A percentile compares a stretch with the other conserved stretches of the same genome.
Conservation (phyloP, 2,888 invertebrate genomes). For the Sinopyrophorus schimmeli region DNA sequence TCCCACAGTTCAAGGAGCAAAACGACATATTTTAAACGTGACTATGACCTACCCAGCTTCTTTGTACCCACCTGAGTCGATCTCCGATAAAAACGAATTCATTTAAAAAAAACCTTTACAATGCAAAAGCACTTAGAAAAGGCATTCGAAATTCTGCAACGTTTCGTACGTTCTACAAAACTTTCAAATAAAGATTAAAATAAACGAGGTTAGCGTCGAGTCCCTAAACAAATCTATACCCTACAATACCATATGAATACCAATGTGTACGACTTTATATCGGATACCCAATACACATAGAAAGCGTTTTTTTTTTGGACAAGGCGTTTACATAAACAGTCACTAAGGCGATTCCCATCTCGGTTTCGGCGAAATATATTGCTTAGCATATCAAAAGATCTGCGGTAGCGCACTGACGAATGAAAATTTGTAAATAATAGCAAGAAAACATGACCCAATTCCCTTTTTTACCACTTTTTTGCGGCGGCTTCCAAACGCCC, state of each 20-base stretch:
- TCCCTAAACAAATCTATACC: conserved; percentile 48
- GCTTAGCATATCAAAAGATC: conserved; percentile 27
- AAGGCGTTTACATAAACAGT: conserved; percentile 38
- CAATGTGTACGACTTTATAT: conserved; percentile 40
- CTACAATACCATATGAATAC: conserved; percentile 46
- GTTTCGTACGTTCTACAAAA: conserved; percentile 1
- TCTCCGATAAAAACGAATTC: no score
- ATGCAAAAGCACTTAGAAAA: no score
- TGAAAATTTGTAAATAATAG: conserved; percentile 17
- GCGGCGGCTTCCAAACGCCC: neutral
- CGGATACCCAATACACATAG: conserved; percentile 40
- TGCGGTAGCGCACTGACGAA: conserved; percentile 7
- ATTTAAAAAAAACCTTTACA: no score
- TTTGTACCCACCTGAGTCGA: no score
- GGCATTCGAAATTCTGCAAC: neutral
- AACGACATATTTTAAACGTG: conserved; percentile 11
- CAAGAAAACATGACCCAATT: conserved; percentile 1
- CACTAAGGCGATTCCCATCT: conserved; percentile 38
- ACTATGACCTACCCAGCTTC: conserved; percentile 1
- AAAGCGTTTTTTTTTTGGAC: conserved; percentile 33
- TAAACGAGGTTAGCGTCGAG: conserved; percentile 44
- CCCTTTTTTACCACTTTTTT: conserved; percentile 1
- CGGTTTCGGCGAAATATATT: conserved; percentile 30
- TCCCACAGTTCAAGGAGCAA: conserved; percentile 20
- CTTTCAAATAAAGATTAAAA: conserved; percentile 42